These are phyloP conservation scores for Ooceraea biroi DNA, from an alignment of 1,140 invertebrate genomes.

Conservation along the genomic window DNA sequence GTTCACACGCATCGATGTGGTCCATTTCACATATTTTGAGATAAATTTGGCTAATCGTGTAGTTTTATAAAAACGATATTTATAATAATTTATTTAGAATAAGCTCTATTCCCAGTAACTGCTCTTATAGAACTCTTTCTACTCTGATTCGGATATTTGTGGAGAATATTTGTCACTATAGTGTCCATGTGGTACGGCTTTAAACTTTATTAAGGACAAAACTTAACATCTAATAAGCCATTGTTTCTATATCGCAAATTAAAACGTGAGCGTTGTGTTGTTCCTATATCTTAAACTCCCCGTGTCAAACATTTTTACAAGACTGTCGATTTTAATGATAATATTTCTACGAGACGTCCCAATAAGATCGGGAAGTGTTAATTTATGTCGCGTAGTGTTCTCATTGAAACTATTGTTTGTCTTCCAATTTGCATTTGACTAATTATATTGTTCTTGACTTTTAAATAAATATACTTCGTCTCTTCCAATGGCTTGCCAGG, in stretches of 20 bases:
- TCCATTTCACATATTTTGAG: conserved; percentile 17
- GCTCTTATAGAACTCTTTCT: conserved; percentile 43
- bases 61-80: conserved; percentile 12
- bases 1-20: conserved; percentile 3
- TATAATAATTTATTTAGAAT: conserved; percentile 25
- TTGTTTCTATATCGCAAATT: conserved; percentile 29
- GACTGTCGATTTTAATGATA: conserved; percentile 51
- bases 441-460: conserved; percentile 17
- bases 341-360: conserved; percentile 22
- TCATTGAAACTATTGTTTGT: conserved; percentile 49
- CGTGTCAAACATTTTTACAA: conserved; percentile 57
- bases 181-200: conserved; percentile 28
- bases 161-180: conserved; percentile 37
- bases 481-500: conserved; percentile 48
- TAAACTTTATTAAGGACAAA: conserved; percentile 29
- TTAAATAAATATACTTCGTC: conserved; percentile 24
- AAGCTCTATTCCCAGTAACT: conserved; percentile 2
- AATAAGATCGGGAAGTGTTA: conserved; percentile 11
- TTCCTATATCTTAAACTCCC: conserved; percentile 41
- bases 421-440: conserved; percentile 41
- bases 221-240: conserved; percentile 15
- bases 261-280: conserved; percentile 28
- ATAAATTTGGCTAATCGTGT: conserved; percentile 23
- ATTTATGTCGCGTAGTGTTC: conserved; percentile 18
- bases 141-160: conserved; percentile 51